Conservation (phyloP, 2,888 invertebrate species). For the Lochmaea crataegi region DNA sequence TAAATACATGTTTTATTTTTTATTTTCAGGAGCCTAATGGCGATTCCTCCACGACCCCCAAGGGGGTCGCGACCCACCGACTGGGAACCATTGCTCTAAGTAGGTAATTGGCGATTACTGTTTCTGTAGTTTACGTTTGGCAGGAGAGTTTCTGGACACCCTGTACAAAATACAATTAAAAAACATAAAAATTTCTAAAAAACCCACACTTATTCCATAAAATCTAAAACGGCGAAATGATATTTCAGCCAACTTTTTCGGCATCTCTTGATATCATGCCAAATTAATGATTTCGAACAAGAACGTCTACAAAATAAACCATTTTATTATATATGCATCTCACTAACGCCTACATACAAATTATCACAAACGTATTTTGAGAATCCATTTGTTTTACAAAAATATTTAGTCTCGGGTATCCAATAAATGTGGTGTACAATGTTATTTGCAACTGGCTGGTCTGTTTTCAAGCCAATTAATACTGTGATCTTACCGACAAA, state of each 20-base stretch:
- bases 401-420: slow-evolving; percentile 1
- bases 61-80: too few relatives aligned
- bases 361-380: background rate
- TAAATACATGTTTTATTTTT: too few relatives aligned
- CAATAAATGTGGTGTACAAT: background rate
- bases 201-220: background rate
- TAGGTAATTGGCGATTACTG: too few relatives aligned
- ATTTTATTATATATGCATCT: background rate
- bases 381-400: slow-evolving; percentile 1
- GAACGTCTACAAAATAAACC: background rate
- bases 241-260: background rate
- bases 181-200: too few relatives aligned
- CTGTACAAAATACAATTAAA: too few relatives aligned
- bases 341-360: background rate
- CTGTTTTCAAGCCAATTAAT: slow-evolving; percentile 3
- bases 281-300: slow-evolving; percentile 2
- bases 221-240: background rate
- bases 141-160: too few relatives aligned
- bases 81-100: too few relatives aligned
- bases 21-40: too few relatives aligned
- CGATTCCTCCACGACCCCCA: too few relatives aligned
- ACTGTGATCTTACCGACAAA: background rate
- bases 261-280: background rate
- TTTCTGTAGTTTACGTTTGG: too few relatives aligned
- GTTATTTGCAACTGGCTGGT: background rate